phyloP scores from a whole-genome alignment of 2,888 invertebrate species.

The Cheilosia urbana region DNA sequence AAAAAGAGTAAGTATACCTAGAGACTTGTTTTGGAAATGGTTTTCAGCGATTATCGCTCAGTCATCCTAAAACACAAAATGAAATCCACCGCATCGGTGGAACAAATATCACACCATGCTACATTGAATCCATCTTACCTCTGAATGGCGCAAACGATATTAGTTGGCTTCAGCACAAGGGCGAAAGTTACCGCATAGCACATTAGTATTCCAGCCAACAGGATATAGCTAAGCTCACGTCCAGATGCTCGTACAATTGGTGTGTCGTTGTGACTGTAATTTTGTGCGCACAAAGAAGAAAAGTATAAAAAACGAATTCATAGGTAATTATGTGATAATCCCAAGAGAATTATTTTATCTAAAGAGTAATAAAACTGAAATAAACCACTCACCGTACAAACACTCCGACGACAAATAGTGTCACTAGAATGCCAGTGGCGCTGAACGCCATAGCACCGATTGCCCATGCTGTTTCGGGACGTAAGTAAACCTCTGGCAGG shows the following conservation, averaged over 20 bases:
- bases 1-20: too few species aligned
- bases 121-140: constrained; percentile 88
- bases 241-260: constrained; percentile 99
- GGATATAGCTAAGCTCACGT: constrained; percentile 94
- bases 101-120: not conserved
- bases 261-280: constrained; percentile 91
- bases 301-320: constrained; percentile 30
- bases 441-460: constrained; percentile 97
- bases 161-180: constrained; percentile 93
- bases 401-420: constrained; percentile 90
- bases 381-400: constrained; percentile 86
- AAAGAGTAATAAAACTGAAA: constrained; percentile 24
- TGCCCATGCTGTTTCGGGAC: constrained; percentile 94
- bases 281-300: constrained; percentile 11
- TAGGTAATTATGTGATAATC: constrained; percentile 65
- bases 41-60: not conserved
- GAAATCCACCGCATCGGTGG: too few species aligned
- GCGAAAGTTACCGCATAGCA: constrained; percentile 97
- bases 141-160: constrained; percentile 95
- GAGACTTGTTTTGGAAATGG: not conserved
- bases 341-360: constrained; percentile 45
- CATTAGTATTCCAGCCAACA: constrained; percentile 94
- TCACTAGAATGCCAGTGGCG: constrained; percentile 92
- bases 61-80: not conserved
- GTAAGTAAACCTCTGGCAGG: constrained; percentile 92